These are phyloP conservation scores for Microctenopoma stevenorrisi DNA, from an alignment of 2,797 vertebrate species.

Conservation along the genomic window DNA sequence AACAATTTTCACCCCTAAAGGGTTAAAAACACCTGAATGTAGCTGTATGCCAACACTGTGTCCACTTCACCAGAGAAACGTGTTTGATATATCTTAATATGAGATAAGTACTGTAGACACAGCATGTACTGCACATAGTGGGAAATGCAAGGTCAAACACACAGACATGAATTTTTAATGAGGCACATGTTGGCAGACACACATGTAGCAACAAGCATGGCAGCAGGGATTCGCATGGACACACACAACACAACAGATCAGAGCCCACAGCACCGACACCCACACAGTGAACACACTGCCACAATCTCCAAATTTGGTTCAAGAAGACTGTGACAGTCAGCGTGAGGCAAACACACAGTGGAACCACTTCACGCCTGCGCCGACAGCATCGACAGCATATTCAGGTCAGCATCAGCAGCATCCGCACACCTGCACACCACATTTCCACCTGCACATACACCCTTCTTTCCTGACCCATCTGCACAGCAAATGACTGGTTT, in stretches of 20 bases:
- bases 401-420: constrained; percentile 63
- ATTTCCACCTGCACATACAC: constrained; percentile 23
- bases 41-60: background rate
- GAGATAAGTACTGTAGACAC: background rate
- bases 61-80: background rate
- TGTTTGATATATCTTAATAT: background rate
- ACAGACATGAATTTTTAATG: constrained; percentile 55
- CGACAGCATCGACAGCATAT: constrained; percentile 45
- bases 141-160: constrained; percentile 69
- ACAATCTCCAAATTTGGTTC: constrained; percentile 15
- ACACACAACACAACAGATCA: constrained; percentile 30
- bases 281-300: constrained; percentile 18
- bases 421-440: constrained; percentile 39
- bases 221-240: constrained; percentile 50
- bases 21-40: background rate
- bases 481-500: constrained; percentile 34
- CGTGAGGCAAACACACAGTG: constrained; percentile 16
- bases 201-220: constrained; percentile 72
- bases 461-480: background rate
- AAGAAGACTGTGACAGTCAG: constrained; percentile 3
- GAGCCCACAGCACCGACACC: constrained; percentile 25
- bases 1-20: too few species aligned
- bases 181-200: constrained; percentile 67
- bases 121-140: background rate
- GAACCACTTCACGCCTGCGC: constrained; percentile 30